phyloP scores from a whole-genome alignment of 2,113 vertebrate species.

The Tautogolabrus adspersus region DNA sequence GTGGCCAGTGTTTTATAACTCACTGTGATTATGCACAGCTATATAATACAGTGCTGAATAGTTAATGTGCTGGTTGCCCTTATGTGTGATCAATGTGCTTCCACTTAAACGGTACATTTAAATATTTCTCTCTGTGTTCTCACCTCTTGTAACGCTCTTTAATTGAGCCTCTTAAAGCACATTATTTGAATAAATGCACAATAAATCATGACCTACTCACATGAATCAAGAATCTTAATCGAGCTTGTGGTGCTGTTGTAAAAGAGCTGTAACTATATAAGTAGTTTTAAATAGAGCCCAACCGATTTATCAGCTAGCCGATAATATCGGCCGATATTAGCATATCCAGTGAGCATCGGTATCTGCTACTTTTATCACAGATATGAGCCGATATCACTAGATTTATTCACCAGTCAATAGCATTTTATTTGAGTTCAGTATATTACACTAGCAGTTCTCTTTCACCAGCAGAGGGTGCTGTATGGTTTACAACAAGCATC shows the following conservation, averaged over 20 bases:
- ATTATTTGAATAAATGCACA: conserved; percentile 3
- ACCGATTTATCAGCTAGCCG: too few relatives aligned
- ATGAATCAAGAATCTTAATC: background rate
- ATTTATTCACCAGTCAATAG: too few relatives aligned
- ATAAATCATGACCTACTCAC: background rate
- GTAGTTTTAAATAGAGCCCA: background rate
- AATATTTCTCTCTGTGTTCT: background rate
- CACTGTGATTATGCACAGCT: background rate
- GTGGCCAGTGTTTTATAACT: conserved; percentile 22
- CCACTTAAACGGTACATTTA: background rate
- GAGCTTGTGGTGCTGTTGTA: background rate
- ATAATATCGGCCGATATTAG: too few relatives aligned
- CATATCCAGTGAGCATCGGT: too few relatives aligned
- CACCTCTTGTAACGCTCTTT: background rate
- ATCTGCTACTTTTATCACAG: too few relatives aligned
- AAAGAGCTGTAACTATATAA: background rate
- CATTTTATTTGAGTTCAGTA: too few relatives aligned
- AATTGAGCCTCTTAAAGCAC: background rate
- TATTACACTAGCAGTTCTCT: too few relatives aligned
- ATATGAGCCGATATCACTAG: too few relatives aligned
- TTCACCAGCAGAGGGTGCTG: too few relatives aligned
- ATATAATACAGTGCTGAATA: background rate
- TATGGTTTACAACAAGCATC: too few relatives aligned
- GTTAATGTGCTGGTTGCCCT: background rate
- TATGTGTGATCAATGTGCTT: background rate